These are phyloP conservation scores for Muscicapa adusta DNA, from an alignment of 2,113 vertebrate species.

Conservation along the genomic window DNA sequence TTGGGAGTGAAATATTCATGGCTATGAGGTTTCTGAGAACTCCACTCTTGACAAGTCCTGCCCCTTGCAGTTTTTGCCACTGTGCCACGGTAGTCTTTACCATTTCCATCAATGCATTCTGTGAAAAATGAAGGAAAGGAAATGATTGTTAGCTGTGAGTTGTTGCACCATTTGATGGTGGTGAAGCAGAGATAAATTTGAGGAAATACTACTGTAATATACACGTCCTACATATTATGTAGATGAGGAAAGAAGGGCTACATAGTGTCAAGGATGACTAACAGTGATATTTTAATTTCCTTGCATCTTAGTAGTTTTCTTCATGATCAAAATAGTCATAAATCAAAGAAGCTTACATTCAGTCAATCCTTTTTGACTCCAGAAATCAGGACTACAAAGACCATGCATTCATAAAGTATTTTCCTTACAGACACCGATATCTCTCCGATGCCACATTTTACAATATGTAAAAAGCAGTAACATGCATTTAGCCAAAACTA, in stretches of 20 bases:
- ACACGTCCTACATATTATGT: fast-evolving
- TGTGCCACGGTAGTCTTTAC: slow-evolving; percentile 81
- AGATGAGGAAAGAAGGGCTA: neutral
- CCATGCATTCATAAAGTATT: neutral
- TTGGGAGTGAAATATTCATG: slow-evolving; percentile 82
- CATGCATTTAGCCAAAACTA: neutral
- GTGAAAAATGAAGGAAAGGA: neutral
- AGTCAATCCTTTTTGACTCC: neutral
- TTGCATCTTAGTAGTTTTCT: neutral
- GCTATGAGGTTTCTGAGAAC: slow-evolving; percentile 79
- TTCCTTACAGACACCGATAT: neutral
- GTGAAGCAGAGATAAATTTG: neutral
- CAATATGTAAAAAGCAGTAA: neutral
- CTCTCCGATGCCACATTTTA: neutral
- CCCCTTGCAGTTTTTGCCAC: slow-evolving; percentile 76
- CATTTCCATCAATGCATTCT: slow-evolving; percentile 84
- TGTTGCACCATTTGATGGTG: neutral
- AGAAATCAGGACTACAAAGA: neutral
- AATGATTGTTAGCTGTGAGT: neutral
- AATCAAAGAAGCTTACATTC: neutral
- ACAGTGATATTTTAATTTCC: neutral
- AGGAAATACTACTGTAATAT: neutral
- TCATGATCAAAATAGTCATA: neutral
- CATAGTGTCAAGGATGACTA: neutral
- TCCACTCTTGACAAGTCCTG: slow-evolving; percentile 87